These are phyloP conservation scores for Pollenia angustigena DNA, from an alignment of 2,888 invertebrate species.

Conservation along the genomic window DNA sequence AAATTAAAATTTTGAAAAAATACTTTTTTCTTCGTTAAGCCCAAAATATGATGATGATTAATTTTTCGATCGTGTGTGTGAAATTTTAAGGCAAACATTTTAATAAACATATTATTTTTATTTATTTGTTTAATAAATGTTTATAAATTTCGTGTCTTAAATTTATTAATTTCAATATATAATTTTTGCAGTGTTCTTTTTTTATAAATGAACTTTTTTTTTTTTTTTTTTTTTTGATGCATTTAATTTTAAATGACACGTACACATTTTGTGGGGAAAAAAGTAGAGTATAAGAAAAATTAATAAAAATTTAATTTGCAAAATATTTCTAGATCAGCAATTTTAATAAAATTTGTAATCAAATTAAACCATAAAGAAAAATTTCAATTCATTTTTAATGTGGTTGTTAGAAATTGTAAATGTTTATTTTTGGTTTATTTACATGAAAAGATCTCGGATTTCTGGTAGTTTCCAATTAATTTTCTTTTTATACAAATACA, in stretches of 20 bases:
- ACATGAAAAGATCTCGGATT: constrained; percentile 31
- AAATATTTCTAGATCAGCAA: constrained; percentile 54
- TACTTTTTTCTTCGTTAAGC: not conserved
- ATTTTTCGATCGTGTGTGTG: constrained; percentile 33
- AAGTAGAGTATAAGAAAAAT: not conserved
- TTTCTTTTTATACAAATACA: not conserved
- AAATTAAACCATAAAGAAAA: constrained; percentile 24
- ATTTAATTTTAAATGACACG: constrained; percentile 67
- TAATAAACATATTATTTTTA: not conserved
- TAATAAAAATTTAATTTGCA: constrained; percentile 24
- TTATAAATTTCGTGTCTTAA: constrained; percentile 20
- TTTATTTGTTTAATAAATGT: constrained; percentile 34
- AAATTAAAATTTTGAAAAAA: not conserved
- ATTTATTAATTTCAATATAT: constrained; percentile 32
- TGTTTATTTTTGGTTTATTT: constrained; percentile 12
- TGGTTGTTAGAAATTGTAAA: constrained; percentile 37
- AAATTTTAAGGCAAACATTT: constrained; percentile 12
- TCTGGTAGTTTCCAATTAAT: not conserved
- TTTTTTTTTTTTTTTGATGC: constrained; percentile 22
- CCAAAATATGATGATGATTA: constrained; percentile 51
- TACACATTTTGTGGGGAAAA: constrained; percentile 17
- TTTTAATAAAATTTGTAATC: constrained; percentile 46
- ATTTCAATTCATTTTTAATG: constrained; percentile 52
- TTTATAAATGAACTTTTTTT: constrained; percentile 38
- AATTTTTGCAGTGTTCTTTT: not conserved